Base-by-base conservation (phyloP, 2,888 invertebrate species). In the Mythimna lalbum region DNA sequence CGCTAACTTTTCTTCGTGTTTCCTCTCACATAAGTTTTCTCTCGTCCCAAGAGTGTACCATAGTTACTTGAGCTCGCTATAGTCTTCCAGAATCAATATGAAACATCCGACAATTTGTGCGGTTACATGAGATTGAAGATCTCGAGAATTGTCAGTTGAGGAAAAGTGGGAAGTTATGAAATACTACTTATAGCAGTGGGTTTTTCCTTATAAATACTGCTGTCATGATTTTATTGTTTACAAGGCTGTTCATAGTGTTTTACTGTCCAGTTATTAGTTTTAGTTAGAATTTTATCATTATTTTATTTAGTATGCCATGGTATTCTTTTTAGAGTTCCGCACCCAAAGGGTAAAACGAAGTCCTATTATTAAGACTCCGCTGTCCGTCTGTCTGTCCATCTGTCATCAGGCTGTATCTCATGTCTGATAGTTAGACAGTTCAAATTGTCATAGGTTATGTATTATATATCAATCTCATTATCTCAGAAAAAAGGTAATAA, bases 1-100 rank as follows among this genome's bases (percentile, higher is more conserved):
- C 49, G 23, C 52, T 68, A 81, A 84, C 82, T 83, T 84, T 84
- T 74, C 61, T 65, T 65, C 61, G 19, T 14, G 39, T 82, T 75
- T 66, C 52, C 73, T 70, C 69, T 76, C 61, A 77, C 73, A 75
- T 77, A 84, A 80, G 73, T 83, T 82, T 76, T 66, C 56, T 50
- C 27, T 27, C 19, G 49, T 73, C 84, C 60, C 83, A 9, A 12
- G 83, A 75, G 84, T 63, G 63, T 33, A 33, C 21, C 27, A 23
- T 36, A 75, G 63, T 73, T 59, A 57, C 57, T 59, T 59, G 56
- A 55, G 49, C 59, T 62, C 53, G 59, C 66, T 17, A 64, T 52
- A 73, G 73, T 70, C 57, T 78, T 72, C 36, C 23, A 31, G 27
- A 73, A 78, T 78, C 78, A 69, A 83, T 82, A 79, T 69, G 56